Evolutionary conservation across 2,797 vertebrate species (phyloP), one percentile per base, ranked within the genome.

Genomic region (Syncerus caffer): DNA sequence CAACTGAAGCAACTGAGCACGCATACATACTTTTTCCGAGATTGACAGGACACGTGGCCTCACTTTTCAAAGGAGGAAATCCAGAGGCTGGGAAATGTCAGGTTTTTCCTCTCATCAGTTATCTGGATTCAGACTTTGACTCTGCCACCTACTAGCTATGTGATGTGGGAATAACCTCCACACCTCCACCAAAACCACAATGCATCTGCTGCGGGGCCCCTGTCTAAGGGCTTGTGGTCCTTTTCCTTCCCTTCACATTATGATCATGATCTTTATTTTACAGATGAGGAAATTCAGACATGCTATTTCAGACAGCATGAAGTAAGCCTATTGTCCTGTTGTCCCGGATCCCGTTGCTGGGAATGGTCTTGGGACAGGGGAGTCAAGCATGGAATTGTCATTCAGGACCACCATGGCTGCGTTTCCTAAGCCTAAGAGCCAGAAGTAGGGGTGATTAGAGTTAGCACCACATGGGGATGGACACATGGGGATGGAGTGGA

Each of bases 151-250:
- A 2, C 1, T 0, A 25, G 64, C 31, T 17, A 7, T 25, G 23
- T 12, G n/a, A 86, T 0, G 0, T 17, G 53, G 53, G 21, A 51
- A 16, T 38, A 27, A 4, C 16, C 9, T 14, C n/a, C 6, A 1
- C 1, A 2, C 4, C 3, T 1, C 6, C 4, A 1, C 34, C 3
- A 0, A 38, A n/a, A 53, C 50, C 3, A 0, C 10, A 4, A 9
- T 2, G 6, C 45, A 13, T 29, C 64, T 25, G 13, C 34, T 7
- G 2, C 10, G 27, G 42, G 62, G 38, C 3, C 3, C 31, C 2
- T 1, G 7, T 14, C 19, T 51, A 12, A 12, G n/a, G 7, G 4
- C 25, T 6, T 6, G 17, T 10, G n/a, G 7, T 7, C 21, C 31
- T 31, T 42, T n/a, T 15, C 45, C 42, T 34, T 13, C 58, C 21